A percentile compares a stretch with the other conserved stretches of the same genome.
Evolutionary conservation across 1,140 invertebrate genomes (phyloP).

Genomic region (Planococcus citri): DNA sequence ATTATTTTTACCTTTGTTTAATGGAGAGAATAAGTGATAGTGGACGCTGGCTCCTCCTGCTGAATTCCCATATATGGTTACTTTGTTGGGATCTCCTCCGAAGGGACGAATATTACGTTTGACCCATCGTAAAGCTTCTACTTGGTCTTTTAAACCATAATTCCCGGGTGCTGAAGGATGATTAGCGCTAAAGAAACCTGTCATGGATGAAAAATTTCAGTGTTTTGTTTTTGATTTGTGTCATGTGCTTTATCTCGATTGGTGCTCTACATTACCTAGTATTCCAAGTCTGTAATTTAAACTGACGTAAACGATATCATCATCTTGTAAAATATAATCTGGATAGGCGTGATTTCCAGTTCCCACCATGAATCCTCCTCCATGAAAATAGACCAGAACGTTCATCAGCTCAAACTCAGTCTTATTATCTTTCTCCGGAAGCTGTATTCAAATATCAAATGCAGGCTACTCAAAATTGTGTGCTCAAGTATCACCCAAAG

Average conservation of each 20-base stretch:
- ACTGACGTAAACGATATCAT: constrained; percentile 45
- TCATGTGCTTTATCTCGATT: too few relatives aligned
- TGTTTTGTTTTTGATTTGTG: too few relatives aligned
- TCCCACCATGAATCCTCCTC: constrained; percentile 45
- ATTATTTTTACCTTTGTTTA: constrained; percentile 38
- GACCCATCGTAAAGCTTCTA: constrained; percentile 56
- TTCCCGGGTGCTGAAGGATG: constrained; percentile 47
- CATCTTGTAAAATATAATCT: constrained; percentile 41
- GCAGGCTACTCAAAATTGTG: too few relatives aligned
- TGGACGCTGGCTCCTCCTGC: constrained; percentile 46
- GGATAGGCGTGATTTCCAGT: constrained; percentile 38
- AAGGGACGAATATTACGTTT: constrained; percentile 57
- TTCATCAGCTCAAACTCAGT: constrained; percentile 26
- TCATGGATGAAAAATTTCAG: too few relatives aligned
- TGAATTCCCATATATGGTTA: constrained; percentile 58
- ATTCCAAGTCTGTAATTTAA: constrained; percentile 51
- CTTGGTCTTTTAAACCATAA: constrained; percentile 56
- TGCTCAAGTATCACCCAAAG: too few relatives aligned
- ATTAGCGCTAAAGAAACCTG: constrained; percentile 53
- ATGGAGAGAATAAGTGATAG: constrained; percentile 45
- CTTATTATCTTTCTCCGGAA: constrained; percentile 21
- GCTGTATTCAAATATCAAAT: not conserved
- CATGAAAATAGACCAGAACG: constrained; percentile 45
- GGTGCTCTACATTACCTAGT: constrained; percentile 37
- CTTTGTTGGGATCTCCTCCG: constrained; percentile 51